Percentiles rank a stretch among this genome's conserved stretches.
Conservation (phyloP, 37 sponge, comb jelly and placozoan genomes). For the Agelas oroides region DNA sequence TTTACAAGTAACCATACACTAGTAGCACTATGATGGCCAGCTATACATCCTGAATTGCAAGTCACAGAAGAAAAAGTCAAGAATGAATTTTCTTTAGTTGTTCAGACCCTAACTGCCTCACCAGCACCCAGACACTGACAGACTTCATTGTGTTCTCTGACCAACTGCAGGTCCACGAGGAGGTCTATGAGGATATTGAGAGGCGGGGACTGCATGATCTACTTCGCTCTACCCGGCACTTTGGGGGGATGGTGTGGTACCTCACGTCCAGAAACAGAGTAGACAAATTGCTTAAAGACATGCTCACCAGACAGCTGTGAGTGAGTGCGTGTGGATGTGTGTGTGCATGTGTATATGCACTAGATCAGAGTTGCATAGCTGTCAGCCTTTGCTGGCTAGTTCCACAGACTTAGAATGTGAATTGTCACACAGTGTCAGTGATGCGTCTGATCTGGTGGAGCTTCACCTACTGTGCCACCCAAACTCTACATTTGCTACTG, state of each 20-base stretch:
- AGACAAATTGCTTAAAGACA: conserved; percentile 44
- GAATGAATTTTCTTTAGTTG: no score
- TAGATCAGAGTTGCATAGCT: background rate
- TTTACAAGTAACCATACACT: no score
- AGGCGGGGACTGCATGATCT: conserved; percentile 37
- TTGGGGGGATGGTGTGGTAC: conserved; percentile 86
- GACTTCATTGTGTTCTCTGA: no score
- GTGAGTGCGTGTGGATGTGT: background rate
- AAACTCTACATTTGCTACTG: conserved; percentile 13
- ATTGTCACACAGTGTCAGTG: conserved; percentile 30
- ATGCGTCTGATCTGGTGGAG: conserved; percentile 46
- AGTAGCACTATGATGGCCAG: no score
- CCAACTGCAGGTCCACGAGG: conserved; percentile 59
- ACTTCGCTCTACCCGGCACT: conserved; percentile 77
- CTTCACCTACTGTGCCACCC: conserved; percentile 68
- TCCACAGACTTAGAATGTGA: background rate
- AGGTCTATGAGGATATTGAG: conserved; percentile 69
- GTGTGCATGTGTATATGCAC: background rate
- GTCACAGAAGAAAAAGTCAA: no score
- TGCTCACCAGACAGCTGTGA: conserved; percentile 32
- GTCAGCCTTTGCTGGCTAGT: background rate
- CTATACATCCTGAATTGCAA: no score
- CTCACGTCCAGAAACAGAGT: conserved; percentile 40
- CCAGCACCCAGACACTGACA: no score
- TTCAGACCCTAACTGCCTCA: no score